Base-by-base conservation (phyloP, 2,797 vertebrate genomes). In the Rhinella marina region DNA sequence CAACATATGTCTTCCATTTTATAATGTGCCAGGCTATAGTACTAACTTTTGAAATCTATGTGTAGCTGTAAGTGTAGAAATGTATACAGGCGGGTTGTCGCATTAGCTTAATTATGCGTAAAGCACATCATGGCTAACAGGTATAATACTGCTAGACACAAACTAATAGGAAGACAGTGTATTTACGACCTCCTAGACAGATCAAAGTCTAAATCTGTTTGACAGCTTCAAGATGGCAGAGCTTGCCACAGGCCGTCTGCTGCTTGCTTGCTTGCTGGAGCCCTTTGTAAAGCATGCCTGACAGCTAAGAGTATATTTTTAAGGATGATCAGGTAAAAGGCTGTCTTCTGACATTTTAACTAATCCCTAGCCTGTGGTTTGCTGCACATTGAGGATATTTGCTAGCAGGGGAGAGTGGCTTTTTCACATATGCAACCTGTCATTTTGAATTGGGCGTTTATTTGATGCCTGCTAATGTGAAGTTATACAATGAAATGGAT, bases 381-480 rank as follows among this genome's bases (percentile, higher is more conserved):
- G 92, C 94, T 97, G 96, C 96, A 95, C 96, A 93, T 96, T 96
- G 94, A 93, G 90, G 92, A 95, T 94, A 94, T 96, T 97, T 94
- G 97, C 97, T 97, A 96, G 96, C 95, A 98, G 97, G 96, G 95
- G 94, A 93, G 94, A 95, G 96, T 98, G 97, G 93, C 97, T 99
- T 98, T 98, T 98, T 96, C 97, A 97, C 97, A 98, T 99, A 98
- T 97, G 98, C 93, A 95, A 89, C 94, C 95, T 98, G 98, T 98
- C 98, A 97, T 94, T 94, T 97, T 92, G 91, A 93, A 97, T 97
- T 89, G 95, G 93, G 92, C 88, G 88, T 92, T 94, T 94, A 92
- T 92, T 92, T 94, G 92, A 94, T 93, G 92, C 91, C 81, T 91
- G 91, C 90, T 93, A 91, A 93, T 91, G 94, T 93, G 92, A 93